Evolutionary conservation across 1,140 invertebrate genomes (phyloP).

Genomic region (Bicyclus anynana): DNA sequence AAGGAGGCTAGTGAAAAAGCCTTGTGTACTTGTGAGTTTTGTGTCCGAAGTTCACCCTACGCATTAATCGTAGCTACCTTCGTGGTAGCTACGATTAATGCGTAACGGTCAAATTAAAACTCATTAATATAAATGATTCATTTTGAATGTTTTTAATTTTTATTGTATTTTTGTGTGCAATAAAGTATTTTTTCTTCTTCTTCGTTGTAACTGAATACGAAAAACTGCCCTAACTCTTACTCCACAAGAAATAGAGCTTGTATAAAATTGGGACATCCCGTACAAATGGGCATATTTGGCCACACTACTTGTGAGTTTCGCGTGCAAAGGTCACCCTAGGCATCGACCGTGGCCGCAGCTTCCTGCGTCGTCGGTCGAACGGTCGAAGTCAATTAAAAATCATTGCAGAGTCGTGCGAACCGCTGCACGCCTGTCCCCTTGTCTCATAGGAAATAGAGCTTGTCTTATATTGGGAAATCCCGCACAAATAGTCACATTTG

Average conservation of each 20-base stretch:
- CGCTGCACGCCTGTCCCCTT: constrained; percentile 35
- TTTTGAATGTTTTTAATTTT: no score
- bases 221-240: constrained; percentile 37
- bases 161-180: no score
- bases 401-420: constrained; percentile 69
- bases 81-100: constrained; percentile 29
- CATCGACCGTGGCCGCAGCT: constrained; percentile 48
- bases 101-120: constrained; percentile 68
- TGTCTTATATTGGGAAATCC: no score
- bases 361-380: constrained; percentile 44
- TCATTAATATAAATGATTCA: no score
- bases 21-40: constrained; percentile 20
- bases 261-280: no score
- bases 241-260: constrained; percentile 63
- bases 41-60: constrained; percentile 52
- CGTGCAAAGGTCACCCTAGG: constrained; percentile 53
- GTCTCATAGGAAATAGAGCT: constrained; percentile 63
- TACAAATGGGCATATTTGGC: no score
- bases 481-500: no score
- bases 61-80: constrained; percentile 55
- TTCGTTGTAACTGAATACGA: constrained; percentile 69
- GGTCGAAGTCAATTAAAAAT: constrained; percentile 69
- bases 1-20: no score
- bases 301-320: constrained; percentile 22
- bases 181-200: no score